Conservation (phyloP, 2,113 vertebrate genomes). For the Jaculus jaculus region DNA sequence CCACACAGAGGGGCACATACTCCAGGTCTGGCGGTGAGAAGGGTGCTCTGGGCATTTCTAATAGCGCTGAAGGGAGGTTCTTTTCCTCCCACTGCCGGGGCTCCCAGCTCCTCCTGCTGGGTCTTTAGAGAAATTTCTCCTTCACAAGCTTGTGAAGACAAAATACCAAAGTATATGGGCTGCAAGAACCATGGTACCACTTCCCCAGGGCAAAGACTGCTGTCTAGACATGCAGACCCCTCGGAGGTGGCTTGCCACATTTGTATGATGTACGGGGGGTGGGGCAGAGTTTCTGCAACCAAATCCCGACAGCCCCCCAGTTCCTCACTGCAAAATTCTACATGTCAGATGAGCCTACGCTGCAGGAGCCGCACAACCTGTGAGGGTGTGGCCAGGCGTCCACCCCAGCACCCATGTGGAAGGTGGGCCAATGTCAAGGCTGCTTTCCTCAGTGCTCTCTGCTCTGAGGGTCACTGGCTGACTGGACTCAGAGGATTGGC, state of each 20-base stretch:
- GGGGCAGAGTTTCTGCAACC: accelerated
- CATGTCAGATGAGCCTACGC: accelerated
- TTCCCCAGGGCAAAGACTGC: neutral
- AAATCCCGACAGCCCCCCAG: accelerated
- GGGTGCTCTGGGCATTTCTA: neutral
- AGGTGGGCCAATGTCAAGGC: no score
- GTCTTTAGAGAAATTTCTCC: conserved; percentile 47
- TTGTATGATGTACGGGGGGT: accelerated
- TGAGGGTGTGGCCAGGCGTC: no score
- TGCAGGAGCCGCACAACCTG: no score
- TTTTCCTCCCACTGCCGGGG: neutral
- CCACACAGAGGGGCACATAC: neutral
- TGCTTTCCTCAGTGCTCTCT: no score
- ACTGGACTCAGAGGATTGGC: no score
- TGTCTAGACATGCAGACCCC: neutral
- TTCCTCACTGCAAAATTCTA: no score
- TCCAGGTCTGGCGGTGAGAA: neutral
- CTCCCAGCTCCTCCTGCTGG: conserved; percentile 41
- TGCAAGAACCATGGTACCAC: neutral
- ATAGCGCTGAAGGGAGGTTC: neutral
- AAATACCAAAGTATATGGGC: neutral
- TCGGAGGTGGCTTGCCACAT: neutral
- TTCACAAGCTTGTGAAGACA: conserved; percentile 46
- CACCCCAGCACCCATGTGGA: accelerated
- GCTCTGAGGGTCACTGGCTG: neutral